Percentiles rank a stretch among this genome's conserved stretches.
Conservation (phyloP, 1,140 invertebrate species). For the Halesus radiatus region DNA sequence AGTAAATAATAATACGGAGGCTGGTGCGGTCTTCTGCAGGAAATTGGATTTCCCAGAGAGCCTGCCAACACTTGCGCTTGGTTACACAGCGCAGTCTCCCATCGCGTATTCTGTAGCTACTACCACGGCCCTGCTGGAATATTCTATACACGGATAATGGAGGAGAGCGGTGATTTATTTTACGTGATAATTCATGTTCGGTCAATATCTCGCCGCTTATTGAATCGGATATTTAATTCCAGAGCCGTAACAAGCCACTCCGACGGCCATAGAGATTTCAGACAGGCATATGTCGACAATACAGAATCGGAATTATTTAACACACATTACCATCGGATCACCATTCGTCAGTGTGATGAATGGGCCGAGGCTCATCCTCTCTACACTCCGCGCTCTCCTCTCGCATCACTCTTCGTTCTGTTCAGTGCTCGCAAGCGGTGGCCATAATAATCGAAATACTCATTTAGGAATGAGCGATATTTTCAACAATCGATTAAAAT, state of each 20-base stretch:
- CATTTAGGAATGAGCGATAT: too few relatives aligned
- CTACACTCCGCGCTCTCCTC: neutral
- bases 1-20: slow-evolving; percentile 56
- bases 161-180: slow-evolving; percentile 35
- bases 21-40: slow-evolving; percentile 45
- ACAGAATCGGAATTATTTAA: slow-evolving; percentile 49
- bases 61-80: slow-evolving; percentile 19
- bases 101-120: neutral
- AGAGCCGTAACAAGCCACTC: slow-evolving; percentile 10
- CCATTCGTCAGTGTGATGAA: slow-evolving; percentile 50
- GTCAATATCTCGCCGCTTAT: slow-evolving; percentile 43
- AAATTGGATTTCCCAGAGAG: slow-evolving; percentile 55
- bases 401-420: neutral
- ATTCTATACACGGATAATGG: slow-evolving; percentile 11
- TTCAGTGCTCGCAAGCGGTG: neutral
- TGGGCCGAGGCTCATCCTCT: neutral
- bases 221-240: slow-evolving; percentile 49
- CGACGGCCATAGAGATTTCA: neutral
- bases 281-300: slow-evolving; percentile 40
- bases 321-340: slow-evolving; percentile 53
- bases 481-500: too few relatives aligned
- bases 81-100: neutral
- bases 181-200: slow-evolving; percentile 37
- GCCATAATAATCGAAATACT: too few relatives aligned
- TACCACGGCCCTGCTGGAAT: neutral